phyloP scores from a whole-genome alignment of 2,797 vertebrate genomes.

The Gambusia yucatana region DNA sequence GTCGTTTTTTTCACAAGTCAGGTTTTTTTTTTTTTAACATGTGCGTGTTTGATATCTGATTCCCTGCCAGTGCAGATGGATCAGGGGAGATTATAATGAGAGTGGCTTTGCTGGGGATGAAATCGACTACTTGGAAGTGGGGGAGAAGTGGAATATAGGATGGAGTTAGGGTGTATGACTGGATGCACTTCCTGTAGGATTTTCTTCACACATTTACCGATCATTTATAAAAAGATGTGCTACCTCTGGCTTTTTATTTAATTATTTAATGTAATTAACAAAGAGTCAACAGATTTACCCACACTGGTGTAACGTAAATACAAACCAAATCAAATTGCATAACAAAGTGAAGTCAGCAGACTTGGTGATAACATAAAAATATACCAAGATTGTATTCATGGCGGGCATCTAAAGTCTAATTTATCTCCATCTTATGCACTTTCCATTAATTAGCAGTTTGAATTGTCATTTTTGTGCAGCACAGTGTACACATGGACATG shows the following conservation, averaged over 20 bases:
- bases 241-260: background rate
- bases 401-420: slow-evolving; percentile 22
- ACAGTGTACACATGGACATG: slow-evolving; percentile 42
- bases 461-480: slow-evolving; percentile 23
- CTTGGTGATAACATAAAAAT: background rate
- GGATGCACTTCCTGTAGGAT: slow-evolving; percentile 32
- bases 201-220: slow-evolving; percentile 8
- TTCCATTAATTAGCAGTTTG: slow-evolving; percentile 5
- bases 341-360: background rate
- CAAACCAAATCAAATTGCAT: slow-evolving; percentile 21
- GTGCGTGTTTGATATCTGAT: slow-evolving; percentile 66
- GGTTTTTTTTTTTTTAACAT: slow-evolving; percentile 28
- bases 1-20: slow-evolving; percentile 32
- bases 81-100: slow-evolving; percentile 76
- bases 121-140: slow-evolving; percentile 73
- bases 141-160: slow-evolving; percentile 31
- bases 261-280: slow-evolving; percentile 3
- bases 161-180: slow-evolving; percentile 38
- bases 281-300: slow-evolving; percentile 10
- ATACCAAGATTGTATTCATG: slow-evolving; percentile 20
- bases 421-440: slow-evolving; percentile 10
- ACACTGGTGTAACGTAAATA: background rate
- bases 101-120: slow-evolving; percentile 75
- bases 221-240: slow-evolving; percentile 3
- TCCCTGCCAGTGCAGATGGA: slow-evolving; percentile 70